Evolutionary conservation across 2,113 vertebrate species (phyloP).

Genomic region (pig (Sus scrofa)): T2T-Sscrofa CM000830.6:43801501-43802000

Average conservation of each 20-base stretch:
- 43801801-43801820: conserved; percentile 43
- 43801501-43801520: conserved; percentile 28
- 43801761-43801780: conserved; percentile 16
- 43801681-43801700: background rate
- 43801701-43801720: background rate
- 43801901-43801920: too few relatives aligned
- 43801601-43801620: background rate
- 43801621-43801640: background rate
- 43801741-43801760: background rate
- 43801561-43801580: background rate
- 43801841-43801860: background rate
- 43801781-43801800: background rate
- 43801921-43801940: too few relatives aligned
- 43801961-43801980: too few relatives aligned
- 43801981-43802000: too few relatives aligned
- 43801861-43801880: too few relatives aligned
- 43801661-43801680: background rate
- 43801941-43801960: too few relatives aligned
- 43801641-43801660: conserved; percentile 14
- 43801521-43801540: conserved; percentile 61
- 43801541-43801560: conserved; percentile 40
- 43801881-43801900: too few relatives aligned
- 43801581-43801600: background rate
- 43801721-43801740: background rate
- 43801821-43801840: conserved; percentile 35